phyloP scores from a whole-genome alignment of 92 coral and sea anemone genomes.

The Blastomussa wellsi region DNA sequence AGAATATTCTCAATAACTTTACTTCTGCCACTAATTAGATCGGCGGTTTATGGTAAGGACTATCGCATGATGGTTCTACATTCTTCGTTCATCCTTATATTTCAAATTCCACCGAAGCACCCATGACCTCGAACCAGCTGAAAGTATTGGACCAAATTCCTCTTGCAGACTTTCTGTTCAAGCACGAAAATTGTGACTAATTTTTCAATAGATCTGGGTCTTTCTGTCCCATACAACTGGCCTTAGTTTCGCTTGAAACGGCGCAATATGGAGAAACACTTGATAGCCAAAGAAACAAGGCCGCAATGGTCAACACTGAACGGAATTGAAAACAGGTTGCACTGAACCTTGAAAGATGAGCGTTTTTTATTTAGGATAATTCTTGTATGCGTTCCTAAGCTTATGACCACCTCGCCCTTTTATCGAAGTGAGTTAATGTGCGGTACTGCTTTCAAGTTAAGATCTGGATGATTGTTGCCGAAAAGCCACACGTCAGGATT shows the following conservation, averaged over 20 bases:
- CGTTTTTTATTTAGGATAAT: too few species aligned
- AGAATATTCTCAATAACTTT: not conserved
- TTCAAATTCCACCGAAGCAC: too few species aligned
- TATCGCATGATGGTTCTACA: not conserved
- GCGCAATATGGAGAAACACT: not conserved
- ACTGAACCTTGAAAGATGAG: not conserved
- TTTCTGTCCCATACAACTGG: not conserved
- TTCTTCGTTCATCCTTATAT: too few species aligned
- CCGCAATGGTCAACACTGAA: not conserved
- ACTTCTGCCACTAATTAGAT: not conserved
- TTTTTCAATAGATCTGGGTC: too few species aligned
- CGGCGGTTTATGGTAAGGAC: not conserved
- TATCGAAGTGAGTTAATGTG: not conserved
- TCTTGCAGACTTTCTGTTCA: too few species aligned
- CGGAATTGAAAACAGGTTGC: not conserved
- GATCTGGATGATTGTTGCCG: not conserved
- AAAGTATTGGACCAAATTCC: not conserved
- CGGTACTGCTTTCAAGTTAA: not conserved
- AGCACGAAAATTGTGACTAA: too few species aligned
- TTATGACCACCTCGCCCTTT: not conserved
- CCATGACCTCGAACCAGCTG: conserved; percentile 6
- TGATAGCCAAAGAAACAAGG: not conserved
- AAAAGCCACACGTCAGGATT: not conserved
- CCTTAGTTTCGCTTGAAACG: not conserved
- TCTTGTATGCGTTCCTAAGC: not conserved